These are phyloP conservation scores for Rhabdornis inornatus DNA, from an alignment of 2,113 vertebrate species.

Conservation along the genomic window DNA sequence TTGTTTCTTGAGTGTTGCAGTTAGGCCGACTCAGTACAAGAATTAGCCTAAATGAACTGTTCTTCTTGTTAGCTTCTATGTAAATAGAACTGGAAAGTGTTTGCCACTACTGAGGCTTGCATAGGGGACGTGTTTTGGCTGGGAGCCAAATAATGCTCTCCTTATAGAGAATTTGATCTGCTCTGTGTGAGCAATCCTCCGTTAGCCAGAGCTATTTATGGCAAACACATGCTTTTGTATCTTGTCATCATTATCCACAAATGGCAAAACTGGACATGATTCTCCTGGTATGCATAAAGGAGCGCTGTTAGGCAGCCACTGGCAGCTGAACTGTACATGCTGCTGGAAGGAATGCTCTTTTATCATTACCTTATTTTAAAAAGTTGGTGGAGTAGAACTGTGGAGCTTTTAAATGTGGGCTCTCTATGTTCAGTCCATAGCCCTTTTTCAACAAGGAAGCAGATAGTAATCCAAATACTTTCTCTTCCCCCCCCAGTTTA, in stretches of 20 bases:
- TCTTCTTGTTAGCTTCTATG: slow-evolving; percentile 59
- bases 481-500: neutral
- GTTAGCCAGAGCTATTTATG: slow-evolving; percentile 91
- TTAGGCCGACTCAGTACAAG: neutral
- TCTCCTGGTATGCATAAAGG: slow-evolving; percentile 79
- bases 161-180: slow-evolving; percentile 90
- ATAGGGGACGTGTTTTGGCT: slow-evolving; percentile 69
- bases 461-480: neutral
- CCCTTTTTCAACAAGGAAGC: neutral
- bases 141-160: slow-evolving; percentile 74
- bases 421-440: neutral
- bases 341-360: slow-evolving; percentile 61
- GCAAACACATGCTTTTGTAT: slow-evolving; percentile 93
- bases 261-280: slow-evolving; percentile 89
- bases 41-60: slow-evolving; percentile 22
- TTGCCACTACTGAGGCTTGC: slow-evolving; percentile 67
- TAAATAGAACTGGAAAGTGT: slow-evolving; percentile 63
- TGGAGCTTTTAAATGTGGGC: neutral
- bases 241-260: slow-evolving; percentile 94
- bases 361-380: slow-evolving; percentile 50
- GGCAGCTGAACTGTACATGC: slow-evolving; percentile 50
- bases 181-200: slow-evolving; percentile 80
- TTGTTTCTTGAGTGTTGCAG: neutral
- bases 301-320: slow-evolving; percentile 66
- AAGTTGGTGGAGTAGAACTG: slow-evolving; percentile 4